phyloP scores from a whole-genome alignment of 2,888 invertebrate genomes.

The Periphyllus acericola region DNA sequence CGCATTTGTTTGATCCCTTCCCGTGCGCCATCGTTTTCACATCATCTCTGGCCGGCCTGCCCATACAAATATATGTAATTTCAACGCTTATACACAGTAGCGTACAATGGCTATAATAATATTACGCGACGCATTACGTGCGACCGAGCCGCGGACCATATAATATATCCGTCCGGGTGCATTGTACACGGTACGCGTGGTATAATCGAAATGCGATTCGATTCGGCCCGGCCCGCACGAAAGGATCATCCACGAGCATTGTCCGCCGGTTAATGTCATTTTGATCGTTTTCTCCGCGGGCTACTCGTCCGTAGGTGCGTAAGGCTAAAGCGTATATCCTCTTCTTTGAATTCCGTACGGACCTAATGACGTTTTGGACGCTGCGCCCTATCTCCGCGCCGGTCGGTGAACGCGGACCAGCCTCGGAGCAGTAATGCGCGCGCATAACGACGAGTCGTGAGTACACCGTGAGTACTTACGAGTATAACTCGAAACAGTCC shows the following conservation, averaged over 20 bases:
- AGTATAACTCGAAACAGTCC: no score
- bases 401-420: no score
- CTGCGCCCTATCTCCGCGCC: no score
- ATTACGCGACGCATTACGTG: no score
- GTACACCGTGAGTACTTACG: no score
- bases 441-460: not conserved
- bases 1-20: not conserved
- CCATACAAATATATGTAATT: not conserved
- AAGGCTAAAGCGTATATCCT: no score
- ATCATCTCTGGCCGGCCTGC: not conserved
- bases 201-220: slow-evolving; percentile 25
- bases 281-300: slow-evolving; percentile 9
- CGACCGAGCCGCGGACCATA: not conserved
- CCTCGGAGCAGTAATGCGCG: no score
- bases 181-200: no score
- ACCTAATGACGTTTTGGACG: not conserved
- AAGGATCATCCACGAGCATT: not conserved
- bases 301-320: no score
- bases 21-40: not conserved
- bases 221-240: not conserved
- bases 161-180: no score
- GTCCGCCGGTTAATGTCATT: slow-evolving; percentile 47
- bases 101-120: not conserved
- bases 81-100: not conserved
- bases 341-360: not conserved